Percentiles rank a stretch among this genome's conserved stretches.
These are phyloP conservation scores for Athalia cordata DNA, from an alignment of 2,888 invertebrate genomes.

Conservation along the genomic window DNA sequence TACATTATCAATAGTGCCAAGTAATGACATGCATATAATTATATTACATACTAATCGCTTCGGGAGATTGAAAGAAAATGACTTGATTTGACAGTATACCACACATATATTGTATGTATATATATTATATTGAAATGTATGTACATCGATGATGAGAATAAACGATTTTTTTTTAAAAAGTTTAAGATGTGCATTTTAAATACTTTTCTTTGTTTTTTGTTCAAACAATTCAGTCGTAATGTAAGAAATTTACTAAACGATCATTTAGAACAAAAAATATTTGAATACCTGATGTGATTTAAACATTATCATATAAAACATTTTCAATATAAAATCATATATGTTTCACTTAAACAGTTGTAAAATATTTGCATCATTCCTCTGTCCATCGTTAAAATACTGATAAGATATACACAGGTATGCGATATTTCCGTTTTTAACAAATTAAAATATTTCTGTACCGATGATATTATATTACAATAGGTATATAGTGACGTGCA, in stretches of 20 bases:
- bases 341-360: not conserved
- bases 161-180: no score
- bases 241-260: no score
- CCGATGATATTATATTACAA: no score
- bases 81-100: not conserved
- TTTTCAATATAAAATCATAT: not conserved
- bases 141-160: not conserved
- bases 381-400: constrained; percentile 8
- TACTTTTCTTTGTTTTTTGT: no score
- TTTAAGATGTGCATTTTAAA: no score
- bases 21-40: constrained; percentile 2
- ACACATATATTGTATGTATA: not conserved
- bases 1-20: constrained; percentile 32
- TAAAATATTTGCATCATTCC: not conserved
- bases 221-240: no score
- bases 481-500: no score
- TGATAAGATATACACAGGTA: not conserved
- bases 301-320: not conserved
- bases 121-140: not conserved
- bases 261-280: no score
- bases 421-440: not conserved
- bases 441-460: no score
- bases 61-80: constrained; percentile 1
- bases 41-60: not conserved
- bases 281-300: not conserved